These are phyloP conservation scores for Leguminivora glycinivorella DNA, from an alignment of 1,140 invertebrate species.

Conservation along the genomic window DNA sequence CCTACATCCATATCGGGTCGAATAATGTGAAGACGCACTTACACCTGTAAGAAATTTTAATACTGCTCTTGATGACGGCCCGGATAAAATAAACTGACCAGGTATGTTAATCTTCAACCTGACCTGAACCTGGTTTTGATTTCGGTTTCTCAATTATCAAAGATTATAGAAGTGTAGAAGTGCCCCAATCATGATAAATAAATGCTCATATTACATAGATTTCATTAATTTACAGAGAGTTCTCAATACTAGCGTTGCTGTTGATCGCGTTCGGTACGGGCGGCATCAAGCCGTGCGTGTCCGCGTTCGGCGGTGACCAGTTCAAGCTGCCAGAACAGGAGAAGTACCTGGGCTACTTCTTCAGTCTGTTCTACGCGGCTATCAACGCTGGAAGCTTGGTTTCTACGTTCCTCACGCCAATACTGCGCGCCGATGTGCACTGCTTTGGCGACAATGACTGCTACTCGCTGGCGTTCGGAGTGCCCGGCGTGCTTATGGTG, in stretches of 20 bases:
- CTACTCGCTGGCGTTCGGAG: constrained; percentile 94
- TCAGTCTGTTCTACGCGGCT: constrained; percentile 96
- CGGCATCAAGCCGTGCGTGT: constrained; percentile 98
- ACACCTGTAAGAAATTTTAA: too few species aligned
- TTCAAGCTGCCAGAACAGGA: constrained; percentile 90
- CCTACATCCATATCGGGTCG: too few species aligned
- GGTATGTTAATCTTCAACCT: too few species aligned
- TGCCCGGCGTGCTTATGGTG: constrained; percentile 93
- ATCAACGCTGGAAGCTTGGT: constrained; percentile 96
- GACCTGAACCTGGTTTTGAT: too few species aligned
- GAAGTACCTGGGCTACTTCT: constrained; percentile 89
- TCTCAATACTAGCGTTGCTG: constrained; percentile 88
- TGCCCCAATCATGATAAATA: background rate
- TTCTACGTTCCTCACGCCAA: constrained; percentile 93
- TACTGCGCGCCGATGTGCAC: constrained; percentile 88
- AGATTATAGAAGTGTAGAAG: too few species aligned
- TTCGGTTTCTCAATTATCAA: too few species aligned
- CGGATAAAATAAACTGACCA: too few species aligned
- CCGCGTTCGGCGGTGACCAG: constrained; percentile 98
- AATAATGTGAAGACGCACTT: too few species aligned
- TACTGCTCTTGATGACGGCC: too few species aligned
- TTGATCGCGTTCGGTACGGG: constrained; percentile 95
- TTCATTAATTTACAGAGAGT: constrained; percentile 80
- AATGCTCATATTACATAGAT: too few species aligned
- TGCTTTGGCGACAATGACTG: constrained; percentile 92